These are phyloP conservation scores for Epicampocera succincta DNA, from an alignment of 2,888 invertebrate species.

Conservation along the genomic window DNA sequence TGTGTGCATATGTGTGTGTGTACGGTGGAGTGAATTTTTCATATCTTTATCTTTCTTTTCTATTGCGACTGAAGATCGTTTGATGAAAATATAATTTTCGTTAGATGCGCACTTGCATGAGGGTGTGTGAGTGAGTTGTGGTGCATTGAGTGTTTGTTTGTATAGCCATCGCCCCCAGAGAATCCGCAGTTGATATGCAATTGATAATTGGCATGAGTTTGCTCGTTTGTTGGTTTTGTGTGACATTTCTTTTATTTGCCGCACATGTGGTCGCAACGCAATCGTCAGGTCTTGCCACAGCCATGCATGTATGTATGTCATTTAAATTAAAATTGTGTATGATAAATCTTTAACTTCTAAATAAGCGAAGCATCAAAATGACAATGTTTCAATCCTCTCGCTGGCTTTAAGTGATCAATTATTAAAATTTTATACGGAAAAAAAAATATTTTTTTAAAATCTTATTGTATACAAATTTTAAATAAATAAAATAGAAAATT, in stretches of 20 bases:
- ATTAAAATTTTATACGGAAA: too few species aligned
- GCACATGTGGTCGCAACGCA: slow-evolving; percentile 27
- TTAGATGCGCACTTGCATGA: not conserved
- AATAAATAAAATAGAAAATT: too few species aligned
- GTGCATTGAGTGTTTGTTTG: not conserved
- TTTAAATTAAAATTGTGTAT: slow-evolving; percentile 30
- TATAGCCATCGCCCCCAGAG: slow-evolving; percentile 4
- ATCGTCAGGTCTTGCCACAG: slow-evolving; percentile 10
- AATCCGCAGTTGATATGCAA: slow-evolving; percentile 55
- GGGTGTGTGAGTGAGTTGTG: not conserved
- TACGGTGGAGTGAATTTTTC: not conserved
- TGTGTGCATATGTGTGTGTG: too few species aligned
- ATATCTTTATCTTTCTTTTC: not conserved
- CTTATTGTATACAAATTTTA: too few species aligned
- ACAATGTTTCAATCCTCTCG: too few species aligned
- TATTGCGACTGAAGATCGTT: slow-evolving; percentile 8
- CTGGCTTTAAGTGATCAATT: too few species aligned
- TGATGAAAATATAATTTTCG: slow-evolving; percentile 40
- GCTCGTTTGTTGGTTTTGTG: slow-evolving; percentile 27
- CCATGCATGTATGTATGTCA: slow-evolving; percentile 7
- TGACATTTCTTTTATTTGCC: slow-evolving; percentile 20
- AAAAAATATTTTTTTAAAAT: too few species aligned
- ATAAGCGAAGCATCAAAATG: too few species aligned
- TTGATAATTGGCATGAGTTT: slow-evolving; percentile 57
- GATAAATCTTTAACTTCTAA: not conserved